A percentile compares a stretch with the other conserved stretches of the same genome.
These are phyloP conservation scores for Zeus faber DNA, from an alignment of 2,113 vertebrate genomes.

Conservation along the genomic window DNA sequence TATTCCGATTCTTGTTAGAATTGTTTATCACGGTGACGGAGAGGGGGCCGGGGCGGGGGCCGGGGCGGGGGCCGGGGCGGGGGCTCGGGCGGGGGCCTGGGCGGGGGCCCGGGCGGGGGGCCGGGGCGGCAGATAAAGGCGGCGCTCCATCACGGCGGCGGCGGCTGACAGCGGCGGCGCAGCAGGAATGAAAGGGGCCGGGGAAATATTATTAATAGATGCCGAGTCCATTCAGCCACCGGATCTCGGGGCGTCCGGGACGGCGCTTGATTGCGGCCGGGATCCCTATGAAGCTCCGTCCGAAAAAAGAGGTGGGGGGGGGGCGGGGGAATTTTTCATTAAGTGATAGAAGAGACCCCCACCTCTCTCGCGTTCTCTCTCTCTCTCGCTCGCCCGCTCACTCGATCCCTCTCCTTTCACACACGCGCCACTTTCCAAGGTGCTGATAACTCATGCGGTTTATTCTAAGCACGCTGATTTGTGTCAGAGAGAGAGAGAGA, in stretches of 20 bases:
- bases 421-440: conserved; percentile 94
- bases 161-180: conserved; percentile 95
- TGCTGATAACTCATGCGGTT: conserved; percentile 99
- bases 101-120: no score
- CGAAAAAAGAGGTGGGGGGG: conserved; percentile 99
- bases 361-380: conserved; percentile 39
- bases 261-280: conserved; percentile 89
- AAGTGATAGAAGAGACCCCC: conserved; percentile 95
- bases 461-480: conserved; percentile 99
- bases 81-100: conserved; percentile 96
- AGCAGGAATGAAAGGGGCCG: conserved; percentile 95
- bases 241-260: conserved; percentile 91
- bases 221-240: conserved; percentile 99
- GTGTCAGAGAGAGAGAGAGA: conserved; percentile 70
- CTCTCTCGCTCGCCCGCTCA: conserved; percentile 42
- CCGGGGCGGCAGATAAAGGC: conserved; percentile 98
- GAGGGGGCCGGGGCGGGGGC: conserved; percentile 97
- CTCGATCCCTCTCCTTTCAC: conserved; percentile 52
- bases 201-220: conserved; percentile 99
- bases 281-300: conserved; percentile 97
- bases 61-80: conserved; percentile 98
- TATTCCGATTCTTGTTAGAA: conserved; percentile 99
- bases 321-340: conserved; percentile 99
- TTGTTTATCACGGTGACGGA: conserved; percentile 99
- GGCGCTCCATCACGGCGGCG: conserved; percentile 95